Evolutionary conservation across 2,113 vertebrate species (phyloP).

Genomic region (Illadopsis cleaveri): DNA sequence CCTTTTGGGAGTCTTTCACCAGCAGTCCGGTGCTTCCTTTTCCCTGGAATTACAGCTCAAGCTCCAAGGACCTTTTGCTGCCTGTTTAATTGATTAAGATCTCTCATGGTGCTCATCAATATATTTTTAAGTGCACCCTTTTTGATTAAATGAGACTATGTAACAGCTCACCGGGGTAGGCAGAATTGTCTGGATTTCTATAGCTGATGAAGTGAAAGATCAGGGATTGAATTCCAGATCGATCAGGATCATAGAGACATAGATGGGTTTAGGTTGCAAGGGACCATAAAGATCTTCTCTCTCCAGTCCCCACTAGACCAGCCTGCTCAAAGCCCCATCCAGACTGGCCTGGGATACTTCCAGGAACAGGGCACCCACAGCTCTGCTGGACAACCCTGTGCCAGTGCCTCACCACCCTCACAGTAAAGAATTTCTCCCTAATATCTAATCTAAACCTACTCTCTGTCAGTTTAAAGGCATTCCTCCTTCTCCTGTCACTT

Average conservation of each 20-base stretch:
- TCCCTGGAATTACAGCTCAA: neutral
- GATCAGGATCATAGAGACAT: neutral
- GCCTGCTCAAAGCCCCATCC: neutral
- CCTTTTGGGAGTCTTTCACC: neutral
- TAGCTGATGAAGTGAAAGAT: neutral
- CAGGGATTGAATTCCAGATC: neutral
- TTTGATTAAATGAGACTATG: neutral
- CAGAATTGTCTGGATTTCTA: neutral
- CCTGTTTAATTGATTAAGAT: neutral
- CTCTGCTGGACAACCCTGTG: neutral
- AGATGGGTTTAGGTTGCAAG: neutral
- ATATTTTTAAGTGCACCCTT: neutral
- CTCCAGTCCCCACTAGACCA: neutral
- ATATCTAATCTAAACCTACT: neutral
- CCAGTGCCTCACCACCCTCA: neutral
- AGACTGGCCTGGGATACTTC: neutral
- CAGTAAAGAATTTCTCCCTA: neutral
- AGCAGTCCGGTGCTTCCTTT: neutral
- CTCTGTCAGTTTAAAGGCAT: neutral
- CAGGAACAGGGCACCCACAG: neutral
- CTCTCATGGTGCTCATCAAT: neutral
- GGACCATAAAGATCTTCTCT: fast-evolving
- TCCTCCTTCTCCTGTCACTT: neutral
- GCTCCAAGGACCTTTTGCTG: neutral
- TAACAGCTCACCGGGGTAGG: neutral